Evolutionary conservation across 2,888 invertebrate genomes (phyloP), one percentile per base, ranked within the genome.

Genomic region (Leptura quadrifasciata): DNA sequence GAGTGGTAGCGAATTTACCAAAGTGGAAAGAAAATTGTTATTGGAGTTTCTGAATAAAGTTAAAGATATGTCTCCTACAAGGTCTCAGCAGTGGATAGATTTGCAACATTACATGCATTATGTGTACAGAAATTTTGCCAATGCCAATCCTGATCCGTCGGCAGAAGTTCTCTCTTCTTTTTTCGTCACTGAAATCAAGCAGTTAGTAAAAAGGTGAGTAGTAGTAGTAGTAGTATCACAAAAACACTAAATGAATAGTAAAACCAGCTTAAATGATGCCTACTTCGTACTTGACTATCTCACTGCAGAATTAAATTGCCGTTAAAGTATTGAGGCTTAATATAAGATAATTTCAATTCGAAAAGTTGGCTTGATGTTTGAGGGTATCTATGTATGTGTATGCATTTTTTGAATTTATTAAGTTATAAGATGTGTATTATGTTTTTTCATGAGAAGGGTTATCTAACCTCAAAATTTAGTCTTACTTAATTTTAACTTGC

Each of bases 71-170:
- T 82, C 84, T 35, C 85, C 87, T 3, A 67, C 79, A 54, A 76
- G 80, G 52, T 82, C 84, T 20, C 82, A 84, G 74, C 83, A 85
- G 61, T 88, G 88, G 88, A 82, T 86, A 39, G 86, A 86, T 74
- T 77, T 88, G 57, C 87, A 87, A 61, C 88, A 88, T 84, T 88
- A 86, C 79, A 81, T 88, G 81, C 86, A 86, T 80, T 88, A 85
- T 79, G 84, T 87, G 55, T 88, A 88, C 80, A 84, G 88, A 75
- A 86, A 87, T 74, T 88, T 87, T 80, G 84, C 86, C 60, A 85
- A 86, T 55, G 78, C 81, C 57, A 84, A 82, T 76, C 88, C 88
- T 20, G 83, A 84, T 70, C 81, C 83, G 64, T 83, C 81, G 47
- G 83, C 82, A 65, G 86, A 88, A 73, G 79, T 83, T 57, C 78